Evolutionary conservation across 2,888 invertebrate species (phyloP).

Genomic region (Polyommatus iphigenia): DNA sequence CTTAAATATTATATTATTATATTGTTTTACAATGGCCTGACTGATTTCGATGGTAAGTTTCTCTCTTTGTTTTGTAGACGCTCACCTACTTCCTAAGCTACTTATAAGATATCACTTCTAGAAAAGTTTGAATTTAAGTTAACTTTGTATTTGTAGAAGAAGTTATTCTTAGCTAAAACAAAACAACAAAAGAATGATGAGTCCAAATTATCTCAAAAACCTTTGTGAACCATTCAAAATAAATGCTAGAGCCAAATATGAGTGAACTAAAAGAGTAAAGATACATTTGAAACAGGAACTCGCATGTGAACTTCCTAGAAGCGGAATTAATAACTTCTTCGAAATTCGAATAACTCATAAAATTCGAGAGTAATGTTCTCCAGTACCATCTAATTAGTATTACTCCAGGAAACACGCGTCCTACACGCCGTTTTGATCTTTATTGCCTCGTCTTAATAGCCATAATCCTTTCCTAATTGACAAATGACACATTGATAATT

Average conservation of each 20-base stretch:
- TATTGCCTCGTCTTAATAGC: neutral
- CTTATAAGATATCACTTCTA: no score
- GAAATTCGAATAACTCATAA: slow-evolving; percentile 59
- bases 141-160: no score
- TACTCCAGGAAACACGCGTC: slow-evolving; percentile 39
- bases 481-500: neutral
- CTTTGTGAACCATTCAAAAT: neutral
- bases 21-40: no score
- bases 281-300: neutral
- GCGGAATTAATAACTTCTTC: slow-evolving; percentile 46
- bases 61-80: no score
- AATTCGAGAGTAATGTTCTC: slow-evolving; percentile 50
- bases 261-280: neutral
- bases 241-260: neutral
- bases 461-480: slow-evolving; percentile 17
- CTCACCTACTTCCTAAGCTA: no score
- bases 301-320: slow-evolving; percentile 38
- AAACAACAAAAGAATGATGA: no score
- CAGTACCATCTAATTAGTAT: slow-evolving; percentile 56
- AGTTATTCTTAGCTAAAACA: no score
- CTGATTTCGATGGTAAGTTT: no score
- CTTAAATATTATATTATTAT: no score
- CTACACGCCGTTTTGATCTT: neutral
- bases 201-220: neutral
- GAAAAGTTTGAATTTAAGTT: no score